Evolutionary conservation across 2,888 invertebrate species (phyloP).

Genomic region (Lampropteryx suffumata): DNA sequence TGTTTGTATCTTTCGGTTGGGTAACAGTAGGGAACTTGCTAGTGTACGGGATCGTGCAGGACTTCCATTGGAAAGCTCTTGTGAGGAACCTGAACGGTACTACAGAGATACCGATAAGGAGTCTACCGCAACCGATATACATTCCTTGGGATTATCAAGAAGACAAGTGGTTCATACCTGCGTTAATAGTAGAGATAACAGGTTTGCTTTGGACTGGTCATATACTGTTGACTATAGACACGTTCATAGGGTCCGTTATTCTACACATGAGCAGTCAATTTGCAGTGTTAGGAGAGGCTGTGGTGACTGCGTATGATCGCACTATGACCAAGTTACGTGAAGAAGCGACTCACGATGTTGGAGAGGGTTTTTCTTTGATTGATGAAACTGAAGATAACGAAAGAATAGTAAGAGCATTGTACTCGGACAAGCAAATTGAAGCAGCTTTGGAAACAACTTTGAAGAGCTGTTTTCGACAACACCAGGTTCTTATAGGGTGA

Average conservation of each 20-base stretch:
- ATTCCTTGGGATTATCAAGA: conserved; percentile 75
- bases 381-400: conserved; percentile 42
- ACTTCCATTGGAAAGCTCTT: conserved; percentile 62
- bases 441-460: conserved; percentile 55
- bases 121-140: conserved; percentile 71
- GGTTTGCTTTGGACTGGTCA: conserved; percentile 76
- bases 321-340: conserved; percentile 52
- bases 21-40: conserved; percentile 69
- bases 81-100: conserved; percentile 56
- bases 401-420: conserved; percentile 48
- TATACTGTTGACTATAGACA: conserved; percentile 74
- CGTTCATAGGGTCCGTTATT: conserved; percentile 71
- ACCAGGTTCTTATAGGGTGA: conserved; percentile 68
- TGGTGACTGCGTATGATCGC: conserved; percentile 64
- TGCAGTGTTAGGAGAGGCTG: conserved; percentile 61
- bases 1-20: conserved; percentile 74
- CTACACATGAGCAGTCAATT: conserved; percentile 75
- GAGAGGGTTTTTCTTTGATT: not conserved
- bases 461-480: conserved; percentile 63
- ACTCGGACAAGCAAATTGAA: conserved; percentile 57
- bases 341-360: not conserved
- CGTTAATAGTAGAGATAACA: conserved; percentile 66
- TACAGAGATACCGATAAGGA: conserved; percentile 50
- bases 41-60: conserved; percentile 66
- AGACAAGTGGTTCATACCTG: conserved; percentile 59